phyloP scores from a whole-genome alignment of 2,888 invertebrate species.

The Unio delphinus region DNA sequence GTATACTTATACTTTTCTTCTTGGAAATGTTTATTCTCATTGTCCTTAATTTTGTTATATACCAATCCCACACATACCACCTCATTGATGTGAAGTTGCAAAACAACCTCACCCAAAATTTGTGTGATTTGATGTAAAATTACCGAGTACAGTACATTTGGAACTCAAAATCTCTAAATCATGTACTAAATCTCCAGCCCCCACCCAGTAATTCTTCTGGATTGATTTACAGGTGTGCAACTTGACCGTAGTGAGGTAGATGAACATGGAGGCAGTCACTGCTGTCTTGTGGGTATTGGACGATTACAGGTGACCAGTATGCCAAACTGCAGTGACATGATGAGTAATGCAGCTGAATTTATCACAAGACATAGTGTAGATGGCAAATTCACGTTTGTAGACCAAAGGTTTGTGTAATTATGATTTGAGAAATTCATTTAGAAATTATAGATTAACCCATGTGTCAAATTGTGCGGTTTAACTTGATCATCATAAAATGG shows the following conservation, averaged over 20 bases:
- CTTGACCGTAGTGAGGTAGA: constrained; percentile 78
- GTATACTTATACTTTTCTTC: too few species aligned
- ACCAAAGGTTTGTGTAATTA: constrained; percentile 78
- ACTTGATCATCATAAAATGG: not conserved
- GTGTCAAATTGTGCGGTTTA: not conserved
- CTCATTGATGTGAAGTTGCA: too few species aligned
- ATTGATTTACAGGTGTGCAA: constrained; percentile 81
- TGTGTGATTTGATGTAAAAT: too few species aligned
- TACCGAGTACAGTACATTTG: too few species aligned
- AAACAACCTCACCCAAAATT: too few species aligned
- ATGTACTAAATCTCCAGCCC: too few species aligned
- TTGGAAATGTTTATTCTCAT: too few species aligned
- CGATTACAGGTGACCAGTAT: constrained; percentile 96
- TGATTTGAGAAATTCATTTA: not conserved
- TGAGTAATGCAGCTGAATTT: constrained; percentile 84
- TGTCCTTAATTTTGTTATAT: too few species aligned
- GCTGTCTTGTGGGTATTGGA: constrained; percentile 98
- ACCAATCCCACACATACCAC: too few species aligned
- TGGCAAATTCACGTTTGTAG: constrained; percentile 98
- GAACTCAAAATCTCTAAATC: too few species aligned
- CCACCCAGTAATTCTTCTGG: too few species aligned
- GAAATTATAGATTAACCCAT: not conserved
- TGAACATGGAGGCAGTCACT: constrained; percentile 82
- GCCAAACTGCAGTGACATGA: constrained; percentile 91
- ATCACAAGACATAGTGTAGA: constrained; percentile 97